A percentile compares a stretch with the other conserved stretches of the same genome.
These are phyloP conservation scores for Miichthys miiuy DNA, from an alignment of 2,797 vertebrate species.

Conservation along the genomic window DNA sequence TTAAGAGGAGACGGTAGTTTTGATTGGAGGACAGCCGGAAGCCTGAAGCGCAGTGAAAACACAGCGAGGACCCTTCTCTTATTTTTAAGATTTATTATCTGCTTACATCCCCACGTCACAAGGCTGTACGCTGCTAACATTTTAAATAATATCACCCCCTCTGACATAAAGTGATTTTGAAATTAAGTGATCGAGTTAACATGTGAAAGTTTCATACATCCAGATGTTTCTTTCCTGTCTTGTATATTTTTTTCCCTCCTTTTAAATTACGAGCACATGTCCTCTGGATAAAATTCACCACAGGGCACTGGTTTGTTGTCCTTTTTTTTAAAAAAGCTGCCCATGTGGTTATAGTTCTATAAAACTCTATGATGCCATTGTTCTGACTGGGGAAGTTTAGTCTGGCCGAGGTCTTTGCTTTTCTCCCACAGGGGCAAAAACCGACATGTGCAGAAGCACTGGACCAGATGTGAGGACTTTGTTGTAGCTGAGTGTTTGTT, in stretches of 20 bases:
- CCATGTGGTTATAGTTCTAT: conserved; percentile 45
- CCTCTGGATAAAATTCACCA: conserved; percentile 10
- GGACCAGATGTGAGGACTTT: conserved; percentile 40
- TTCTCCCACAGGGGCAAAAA: conserved; percentile 37
- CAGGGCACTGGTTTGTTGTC: conserved; percentile 28
- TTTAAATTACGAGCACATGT: conserved; percentile 40
- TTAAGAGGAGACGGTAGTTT: background rate
- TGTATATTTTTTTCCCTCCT: background rate
- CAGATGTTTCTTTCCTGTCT: conserved; percentile 22
- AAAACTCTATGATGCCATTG: conserved; percentile 50
- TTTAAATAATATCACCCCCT: background rate
- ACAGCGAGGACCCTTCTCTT: too few species aligned
- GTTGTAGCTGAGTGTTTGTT: conserved; percentile 20
- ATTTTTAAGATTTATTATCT: conserved; percentile 10
- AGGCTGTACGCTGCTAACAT: background rate
- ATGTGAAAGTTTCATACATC: conserved; percentile 22
- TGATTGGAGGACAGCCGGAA: too few species aligned
- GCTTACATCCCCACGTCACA: conserved; percentile 18
- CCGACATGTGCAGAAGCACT: conserved; percentile 14
- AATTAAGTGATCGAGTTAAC: conserved; percentile 24
- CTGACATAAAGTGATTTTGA: conserved; percentile 23
- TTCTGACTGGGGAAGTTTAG: conserved; percentile 58
- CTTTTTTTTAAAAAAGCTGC: conserved; percentile 37
- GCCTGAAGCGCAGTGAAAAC: too few species aligned
- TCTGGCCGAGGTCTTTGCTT: conserved; percentile 32